Conservation (phyloP, 1,140 invertebrate species). For the Nephotettix cincticeps region DNA sequence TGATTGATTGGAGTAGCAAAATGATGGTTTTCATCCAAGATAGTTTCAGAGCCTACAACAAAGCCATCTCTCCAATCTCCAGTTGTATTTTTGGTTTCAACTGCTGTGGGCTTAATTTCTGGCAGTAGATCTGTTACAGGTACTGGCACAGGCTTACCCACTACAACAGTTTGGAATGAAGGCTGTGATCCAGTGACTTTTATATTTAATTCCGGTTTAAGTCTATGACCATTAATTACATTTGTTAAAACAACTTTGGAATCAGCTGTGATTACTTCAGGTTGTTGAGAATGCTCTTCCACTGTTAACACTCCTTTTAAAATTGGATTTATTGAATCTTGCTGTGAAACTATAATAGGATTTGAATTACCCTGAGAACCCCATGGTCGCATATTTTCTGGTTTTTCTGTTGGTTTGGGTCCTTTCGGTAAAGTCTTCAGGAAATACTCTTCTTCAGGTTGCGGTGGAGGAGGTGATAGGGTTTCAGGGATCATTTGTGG, state of each 20-base stretch:
- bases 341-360: conserved; percentile 28
- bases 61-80: conserved; percentile 18
- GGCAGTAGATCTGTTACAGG: conserved; percentile 31
- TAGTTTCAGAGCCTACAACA: conserved; percentile 37
- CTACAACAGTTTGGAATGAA: conserved; percentile 35
- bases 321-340: conserved; percentile 34
- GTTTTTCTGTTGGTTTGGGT: not conserved
- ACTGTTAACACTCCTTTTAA: conserved; percentile 35
- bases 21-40: conserved; percentile 6
- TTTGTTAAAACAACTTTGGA: conserved; percentile 37
- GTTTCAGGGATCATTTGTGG: conserved; percentile 32
- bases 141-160: conserved; percentile 37
- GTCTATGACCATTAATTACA: conserved; percentile 31
- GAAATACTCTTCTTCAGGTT: conserved; percentile 15
- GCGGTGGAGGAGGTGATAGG: conserved; percentile 34
- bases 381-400: conserved; percentile 4
- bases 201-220: conserved; percentile 22
- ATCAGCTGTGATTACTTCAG: conserved; percentile 41
- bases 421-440: conserved; percentile 24
- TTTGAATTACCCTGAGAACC: conserved; percentile 22
- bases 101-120: conserved; percentile 26
- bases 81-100: conserved; percentile 14
- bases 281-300: conserved; percentile 35
- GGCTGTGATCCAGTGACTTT: conserved; percentile 19
- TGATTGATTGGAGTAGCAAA: not conserved